Evolutionary conservation across 2,797 vertebrate species (phyloP).

Genomic region (Aplochiton taeniatus): DNA sequence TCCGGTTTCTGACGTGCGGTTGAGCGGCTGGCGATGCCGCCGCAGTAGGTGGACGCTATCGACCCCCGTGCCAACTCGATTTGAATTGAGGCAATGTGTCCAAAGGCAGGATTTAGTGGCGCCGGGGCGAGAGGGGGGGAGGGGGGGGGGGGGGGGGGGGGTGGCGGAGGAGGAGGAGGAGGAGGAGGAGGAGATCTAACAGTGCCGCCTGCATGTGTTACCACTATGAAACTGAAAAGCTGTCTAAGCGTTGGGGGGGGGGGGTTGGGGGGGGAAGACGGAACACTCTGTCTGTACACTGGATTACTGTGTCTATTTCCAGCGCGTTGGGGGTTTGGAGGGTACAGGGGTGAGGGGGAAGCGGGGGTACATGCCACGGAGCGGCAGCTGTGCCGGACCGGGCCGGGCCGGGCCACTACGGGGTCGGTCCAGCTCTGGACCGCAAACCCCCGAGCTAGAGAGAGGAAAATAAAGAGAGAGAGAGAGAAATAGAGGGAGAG

Average conservation of each 20-base stretch:
- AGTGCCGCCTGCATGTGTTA: conserved; percentile 7
- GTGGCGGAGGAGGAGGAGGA: neutral
- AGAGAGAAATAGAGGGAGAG: conserved; percentile 9
- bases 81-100: no score
- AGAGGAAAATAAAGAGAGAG: neutral
- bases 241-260: conserved; percentile 36
- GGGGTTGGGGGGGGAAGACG: conserved; percentile 44
- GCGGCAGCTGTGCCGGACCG: conserved; percentile 15
- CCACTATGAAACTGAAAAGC: conserved; percentile 43
- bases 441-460: neutral
- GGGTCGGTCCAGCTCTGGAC: neutral
- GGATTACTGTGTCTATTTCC: conserved; percentile 62
- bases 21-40: no score
- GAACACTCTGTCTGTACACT: conserved; percentile 54
- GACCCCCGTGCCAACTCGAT: no score
- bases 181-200: conserved; percentile 2
- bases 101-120: no score
- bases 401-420: conserved; percentile 18
- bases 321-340: conserved; percentile 18
- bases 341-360: conserved; percentile 1
- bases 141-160: neutral
- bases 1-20: no score
- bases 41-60: no score
- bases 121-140: conserved; percentile 6
- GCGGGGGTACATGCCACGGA: conserved; percentile 11